Conservation (phyloP, 2,113 vertebrate genomes). For the Lophotis ruficrista region DNA sequence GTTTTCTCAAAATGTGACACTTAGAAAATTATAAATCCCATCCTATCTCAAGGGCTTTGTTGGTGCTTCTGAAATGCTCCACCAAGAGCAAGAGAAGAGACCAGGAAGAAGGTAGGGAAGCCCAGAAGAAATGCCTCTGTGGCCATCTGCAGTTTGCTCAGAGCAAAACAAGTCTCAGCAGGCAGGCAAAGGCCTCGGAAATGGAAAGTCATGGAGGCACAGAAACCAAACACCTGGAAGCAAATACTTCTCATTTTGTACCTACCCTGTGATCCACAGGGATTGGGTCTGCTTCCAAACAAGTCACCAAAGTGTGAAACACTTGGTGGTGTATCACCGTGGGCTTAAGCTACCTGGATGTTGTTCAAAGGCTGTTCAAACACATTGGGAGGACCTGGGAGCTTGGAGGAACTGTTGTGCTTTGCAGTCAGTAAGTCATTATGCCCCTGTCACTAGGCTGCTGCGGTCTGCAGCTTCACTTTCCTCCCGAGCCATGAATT, state of each 20-base stretch:
- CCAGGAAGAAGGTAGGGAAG: neutral
- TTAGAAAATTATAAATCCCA: neutral
- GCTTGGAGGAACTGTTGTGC: neutral
- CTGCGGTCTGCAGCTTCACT: neutral
- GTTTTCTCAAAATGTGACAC: neutral
- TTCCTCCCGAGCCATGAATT: neutral
- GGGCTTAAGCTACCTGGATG: neutral
- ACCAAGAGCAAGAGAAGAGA: neutral
- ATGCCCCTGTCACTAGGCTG: neutral
- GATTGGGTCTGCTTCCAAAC: neutral
- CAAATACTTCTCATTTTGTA: neutral
- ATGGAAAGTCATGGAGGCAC: neutral
- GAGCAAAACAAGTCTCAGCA: constrained; percentile 22
- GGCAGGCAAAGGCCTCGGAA: constrained; percentile 5
- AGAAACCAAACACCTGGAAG: constrained; percentile 14
- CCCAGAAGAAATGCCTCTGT: neutral
- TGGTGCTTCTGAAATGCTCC: neutral
- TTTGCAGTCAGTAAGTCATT: neutral
- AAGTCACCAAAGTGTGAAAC: neutral
- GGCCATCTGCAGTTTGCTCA: neutral
- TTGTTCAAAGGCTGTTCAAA: constrained; percentile 2
- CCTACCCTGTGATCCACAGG: neutral
- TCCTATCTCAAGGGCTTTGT: neutral
- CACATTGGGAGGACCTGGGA: neutral
- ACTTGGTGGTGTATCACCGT: neutral